Evolutionary conservation across 2,888 invertebrate genomes (phyloP).

Genomic region (Atethmia centrago): DNA sequence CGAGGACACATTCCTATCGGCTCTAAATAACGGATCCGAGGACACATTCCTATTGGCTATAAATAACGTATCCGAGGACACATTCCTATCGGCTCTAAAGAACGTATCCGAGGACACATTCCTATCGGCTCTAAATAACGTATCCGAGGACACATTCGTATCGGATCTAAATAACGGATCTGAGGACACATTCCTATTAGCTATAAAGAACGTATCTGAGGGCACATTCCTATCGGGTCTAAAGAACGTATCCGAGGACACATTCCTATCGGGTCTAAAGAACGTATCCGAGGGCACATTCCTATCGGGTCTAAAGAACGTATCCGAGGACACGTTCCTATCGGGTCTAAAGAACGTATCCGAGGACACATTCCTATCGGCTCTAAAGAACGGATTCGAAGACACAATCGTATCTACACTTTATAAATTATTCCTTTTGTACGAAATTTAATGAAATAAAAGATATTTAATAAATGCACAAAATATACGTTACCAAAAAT

Average conservation of each 20-base stretch:
- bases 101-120: neutral
- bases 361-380: neutral
- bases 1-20: neutral
- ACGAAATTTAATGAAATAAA: neutral
- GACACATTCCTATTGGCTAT: neutral
- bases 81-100: neutral
- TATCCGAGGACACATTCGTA: neutral
- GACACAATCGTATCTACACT: neutral
- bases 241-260: neutral
- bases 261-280: neutral
- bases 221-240: neutral
- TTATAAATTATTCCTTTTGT: neutral
- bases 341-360: neutral
- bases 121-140: neutral
- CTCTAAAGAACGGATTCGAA: neutral
- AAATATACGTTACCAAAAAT: neutral
- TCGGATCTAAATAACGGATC: neutral
- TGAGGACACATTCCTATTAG: neutral
- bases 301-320: neutral
- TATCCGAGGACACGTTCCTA: neutral
- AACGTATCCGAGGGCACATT: neutral
- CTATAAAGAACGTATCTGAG: neutral
- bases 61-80: neutral
- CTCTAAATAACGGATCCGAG: neutral
- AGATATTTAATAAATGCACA: neutral